Percentiles rank a stretch among this genome's conserved stretches.
phyloP scores from a whole-genome alignment of 2,113 vertebrate species.

The Notarius lentiginosus region DNA sequence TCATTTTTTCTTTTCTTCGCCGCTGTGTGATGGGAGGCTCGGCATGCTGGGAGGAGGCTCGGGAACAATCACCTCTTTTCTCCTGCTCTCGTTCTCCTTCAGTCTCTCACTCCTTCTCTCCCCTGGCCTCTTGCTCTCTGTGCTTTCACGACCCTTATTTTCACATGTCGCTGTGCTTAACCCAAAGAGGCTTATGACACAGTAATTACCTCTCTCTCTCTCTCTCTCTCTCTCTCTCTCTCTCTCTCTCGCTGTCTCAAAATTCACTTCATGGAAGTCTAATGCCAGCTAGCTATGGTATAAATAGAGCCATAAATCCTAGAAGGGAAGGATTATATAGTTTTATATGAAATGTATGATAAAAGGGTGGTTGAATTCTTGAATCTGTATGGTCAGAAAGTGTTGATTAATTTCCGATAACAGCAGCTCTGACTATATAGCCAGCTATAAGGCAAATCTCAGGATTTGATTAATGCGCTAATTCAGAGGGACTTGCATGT shows the following conservation, averaged over 20 bases:
- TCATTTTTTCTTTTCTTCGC: conserved; percentile 38
- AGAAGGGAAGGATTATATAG: too few species aligned
- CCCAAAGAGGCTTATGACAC: conserved; percentile 63
- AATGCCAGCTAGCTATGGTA: too few species aligned
- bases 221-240: background rate
- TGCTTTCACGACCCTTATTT: conserved; percentile 15
- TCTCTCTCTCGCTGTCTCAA: conserved; percentile 4
- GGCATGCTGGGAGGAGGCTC: conserved; percentile 44
- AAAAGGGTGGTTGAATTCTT: too few species aligned
- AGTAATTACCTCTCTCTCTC: conserved; percentile 42
- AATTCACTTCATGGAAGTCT: conserved; percentile 7
- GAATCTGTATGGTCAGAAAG: too few species aligned
- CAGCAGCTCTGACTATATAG: too few species aligned
- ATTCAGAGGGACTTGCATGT: too few species aligned
- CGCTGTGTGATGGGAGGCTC: conserved; percentile 36
- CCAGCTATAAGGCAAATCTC: background rate
- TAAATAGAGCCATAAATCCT: too few species aligned
- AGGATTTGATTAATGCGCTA: too few species aligned
- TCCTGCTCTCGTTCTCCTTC: conserved; percentile 28
- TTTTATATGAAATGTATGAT: too few species aligned
- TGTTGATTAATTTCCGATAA: too few species aligned
- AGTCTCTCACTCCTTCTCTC: background rate
- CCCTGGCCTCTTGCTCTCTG: conserved; percentile 19
- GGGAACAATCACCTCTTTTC: conserved; percentile 51
- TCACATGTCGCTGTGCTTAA: conserved; percentile 37